phyloP scores from a whole-genome alignment of 2,888 invertebrate species.

The Watsonalla binaria region DNA sequence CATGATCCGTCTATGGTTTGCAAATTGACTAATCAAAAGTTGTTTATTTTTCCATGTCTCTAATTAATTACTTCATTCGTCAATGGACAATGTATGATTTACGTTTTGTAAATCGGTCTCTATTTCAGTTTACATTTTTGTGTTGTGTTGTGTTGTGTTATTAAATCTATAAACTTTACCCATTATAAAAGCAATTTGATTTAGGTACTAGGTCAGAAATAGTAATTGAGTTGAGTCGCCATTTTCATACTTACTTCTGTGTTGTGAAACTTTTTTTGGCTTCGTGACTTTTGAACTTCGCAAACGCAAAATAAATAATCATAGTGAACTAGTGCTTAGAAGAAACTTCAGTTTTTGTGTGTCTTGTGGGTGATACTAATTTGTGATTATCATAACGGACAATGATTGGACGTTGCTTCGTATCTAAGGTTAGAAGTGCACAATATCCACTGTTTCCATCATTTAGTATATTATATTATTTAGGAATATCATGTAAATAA shows the following conservation, averaged over 20 bases:
- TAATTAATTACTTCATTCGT: neutral
- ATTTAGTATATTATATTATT: neutral
- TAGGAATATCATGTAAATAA: neutral
- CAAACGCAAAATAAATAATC: neutral
- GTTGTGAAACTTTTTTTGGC: constrained; percentile 33
- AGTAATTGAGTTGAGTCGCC: constrained; percentile 35
- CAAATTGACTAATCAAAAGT: neutral
- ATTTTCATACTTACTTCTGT: constrained; percentile 41
- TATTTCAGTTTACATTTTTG: neutral
- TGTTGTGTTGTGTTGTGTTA: neutral
- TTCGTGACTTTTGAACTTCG: constrained; percentile 10
- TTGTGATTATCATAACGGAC: constrained; percentile 5
- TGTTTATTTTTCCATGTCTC: neutral
- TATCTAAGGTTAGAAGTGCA: constrained; percentile 27
- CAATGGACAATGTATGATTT: neutral
- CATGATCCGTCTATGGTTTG: neutral
- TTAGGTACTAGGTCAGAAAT: constrained; percentile 3
- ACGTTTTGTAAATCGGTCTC: neutral
- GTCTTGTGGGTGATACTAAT: constrained; percentile 17
- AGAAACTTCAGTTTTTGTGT: constrained; percentile 15
- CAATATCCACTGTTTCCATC: neutral
- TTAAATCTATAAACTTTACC: neutral
- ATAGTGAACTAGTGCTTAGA: constrained; percentile 13
- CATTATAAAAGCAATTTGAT: neutral
- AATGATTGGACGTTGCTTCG: constrained; percentile 45